phyloP scores from a whole-genome alignment of 2,888 invertebrate species.

The Sarcophaga caerulescens region DNA sequence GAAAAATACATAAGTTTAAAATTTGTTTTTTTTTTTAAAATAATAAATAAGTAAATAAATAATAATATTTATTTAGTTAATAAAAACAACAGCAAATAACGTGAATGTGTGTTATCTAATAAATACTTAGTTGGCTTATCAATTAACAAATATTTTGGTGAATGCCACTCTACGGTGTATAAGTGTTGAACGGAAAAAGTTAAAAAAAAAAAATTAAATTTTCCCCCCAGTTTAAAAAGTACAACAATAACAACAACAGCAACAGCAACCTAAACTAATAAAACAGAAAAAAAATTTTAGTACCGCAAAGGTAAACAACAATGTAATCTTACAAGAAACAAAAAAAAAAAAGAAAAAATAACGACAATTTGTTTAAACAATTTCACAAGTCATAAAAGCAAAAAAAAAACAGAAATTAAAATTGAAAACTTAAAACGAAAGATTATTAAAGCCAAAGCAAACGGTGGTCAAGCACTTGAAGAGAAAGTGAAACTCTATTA shows the following conservation, averaged over 20 bases:
- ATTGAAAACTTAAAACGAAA: neutral
- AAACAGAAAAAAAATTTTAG: slow-evolving; percentile 27
- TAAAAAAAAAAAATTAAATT: neutral
- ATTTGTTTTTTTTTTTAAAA: neutral
- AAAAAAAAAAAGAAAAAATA: neutral
- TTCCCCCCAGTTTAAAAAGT: neutral
- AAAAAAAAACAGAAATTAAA: slow-evolving; percentile 26
- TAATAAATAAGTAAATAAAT: slow-evolving; percentile 13
- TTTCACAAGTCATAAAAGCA: neutral
- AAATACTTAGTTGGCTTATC: slow-evolving; percentile 58
- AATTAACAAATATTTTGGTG: slow-evolving; percentile 39
- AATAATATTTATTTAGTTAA: neutral
- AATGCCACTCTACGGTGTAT: neutral
- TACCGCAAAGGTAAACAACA: slow-evolving; percentile 2
- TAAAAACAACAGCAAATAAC: neutral
- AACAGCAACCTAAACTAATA: too few relatives aligned
- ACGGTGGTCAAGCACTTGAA: neutral
- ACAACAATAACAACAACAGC: neutral
- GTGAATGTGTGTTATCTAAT: slow-evolving; percentile 23
- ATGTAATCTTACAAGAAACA: neutral
- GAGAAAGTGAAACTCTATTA: slow-evolving; percentile 62
- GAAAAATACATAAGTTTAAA: neutral
- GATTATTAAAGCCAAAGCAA: neutral
- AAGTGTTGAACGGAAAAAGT: neutral
- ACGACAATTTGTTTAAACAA: slow-evolving; percentile 21